Percentiles rank a stretch among this genome's conserved stretches.
Evolutionary conservation across 2,797 vertebrate species (phyloP).

Genomic region (Pempheris klunzingeri): DNA sequence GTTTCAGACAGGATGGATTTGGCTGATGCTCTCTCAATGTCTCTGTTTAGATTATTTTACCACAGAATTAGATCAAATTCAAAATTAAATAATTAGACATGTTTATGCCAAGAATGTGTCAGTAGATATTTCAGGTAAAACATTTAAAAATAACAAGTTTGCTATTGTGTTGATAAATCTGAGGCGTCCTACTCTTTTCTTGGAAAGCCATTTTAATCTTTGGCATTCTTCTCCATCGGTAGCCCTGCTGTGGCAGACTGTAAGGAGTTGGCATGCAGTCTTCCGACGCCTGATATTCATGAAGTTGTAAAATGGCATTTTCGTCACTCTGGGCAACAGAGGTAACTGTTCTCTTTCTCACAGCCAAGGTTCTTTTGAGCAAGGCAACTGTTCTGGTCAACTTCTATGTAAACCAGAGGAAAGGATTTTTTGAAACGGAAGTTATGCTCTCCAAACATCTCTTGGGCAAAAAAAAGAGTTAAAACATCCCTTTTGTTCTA

Average conservation of each 20-base stretch:
- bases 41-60: slow-evolving; percentile 36
- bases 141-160: slow-evolving; percentile 46
- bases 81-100: slow-evolving; percentile 51
- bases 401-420: background rate
- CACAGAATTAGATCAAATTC: slow-evolving; percentile 42
- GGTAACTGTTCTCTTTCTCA: background rate
- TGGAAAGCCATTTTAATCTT: slow-evolving; percentile 52
- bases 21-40: slow-evolving; percentile 24
- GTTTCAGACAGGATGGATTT: slow-evolving; percentile 58
- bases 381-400: slow-evolving; percentile 1
- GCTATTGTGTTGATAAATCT: slow-evolving; percentile 33
- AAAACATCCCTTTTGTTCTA: slow-evolving; percentile 51
- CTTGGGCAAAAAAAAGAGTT: slow-evolving; percentile 35
- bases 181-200: slow-evolving; percentile 36
- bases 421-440: background rate
- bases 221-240: slow-evolving; percentile 48
- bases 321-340: slow-evolving; percentile 27
- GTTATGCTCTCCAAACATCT: slow-evolving; percentile 15
- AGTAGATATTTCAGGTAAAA: slow-evolving; percentile 35
- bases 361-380: slow-evolving; percentile 26
- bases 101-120: slow-evolving; percentile 43
- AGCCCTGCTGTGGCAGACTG: slow-evolving; percentile 49
- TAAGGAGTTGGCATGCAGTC: slow-evolving; percentile 43
- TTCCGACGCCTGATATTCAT: slow-evolving; percentile 42
- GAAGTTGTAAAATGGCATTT: slow-evolving; percentile 63